A percentile compares a stretch with the other conserved stretches of the same genome.
phyloP scores from a whole-genome alignment of 2,113 vertebrate genomes.

The Oreochromis spilurus region DNA sequence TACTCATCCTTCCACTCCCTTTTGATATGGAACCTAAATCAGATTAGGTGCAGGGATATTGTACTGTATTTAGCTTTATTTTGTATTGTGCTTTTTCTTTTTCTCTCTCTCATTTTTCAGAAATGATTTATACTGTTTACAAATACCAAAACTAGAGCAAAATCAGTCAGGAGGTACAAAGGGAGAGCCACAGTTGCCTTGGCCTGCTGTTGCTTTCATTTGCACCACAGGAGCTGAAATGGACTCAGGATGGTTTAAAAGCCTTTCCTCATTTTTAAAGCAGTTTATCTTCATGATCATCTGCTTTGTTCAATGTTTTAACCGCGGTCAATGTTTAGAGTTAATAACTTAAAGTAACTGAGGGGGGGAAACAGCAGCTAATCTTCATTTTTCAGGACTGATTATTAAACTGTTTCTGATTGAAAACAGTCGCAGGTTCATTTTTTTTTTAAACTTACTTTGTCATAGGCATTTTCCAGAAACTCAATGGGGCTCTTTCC shows the following conservation, averaged over 20 bases:
- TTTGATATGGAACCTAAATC: not conserved
- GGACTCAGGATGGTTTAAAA: not conserved
- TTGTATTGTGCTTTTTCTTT: not conserved
- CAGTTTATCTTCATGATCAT: not conserved
- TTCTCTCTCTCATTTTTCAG: not conserved
- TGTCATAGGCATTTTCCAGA: constrained; percentile 89
- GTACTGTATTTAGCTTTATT: not conserved
- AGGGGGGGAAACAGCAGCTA: not conserved
- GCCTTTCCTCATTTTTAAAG: not conserved
- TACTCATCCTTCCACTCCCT: not conserved
- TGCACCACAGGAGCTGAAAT: not conserved
- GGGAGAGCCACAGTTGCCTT: not conserved
- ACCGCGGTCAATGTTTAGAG: not conserved
- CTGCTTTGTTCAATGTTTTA: not conserved
- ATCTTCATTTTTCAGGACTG: not conserved
- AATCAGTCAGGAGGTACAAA: not conserved
- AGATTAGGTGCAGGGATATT: not conserved
- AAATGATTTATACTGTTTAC: not conserved
- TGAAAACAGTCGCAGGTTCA: not conserved
- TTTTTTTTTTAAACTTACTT: constrained; percentile 70
- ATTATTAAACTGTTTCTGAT: not conserved
- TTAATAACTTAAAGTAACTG: not conserved
- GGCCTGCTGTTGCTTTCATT: not conserved
- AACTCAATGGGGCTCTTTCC: constrained; percentile 94
- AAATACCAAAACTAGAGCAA: not conserved